Base-by-base conservation (phyloP, 2,797 vertebrate genomes). In the Jordanella pulchra region DNA sequence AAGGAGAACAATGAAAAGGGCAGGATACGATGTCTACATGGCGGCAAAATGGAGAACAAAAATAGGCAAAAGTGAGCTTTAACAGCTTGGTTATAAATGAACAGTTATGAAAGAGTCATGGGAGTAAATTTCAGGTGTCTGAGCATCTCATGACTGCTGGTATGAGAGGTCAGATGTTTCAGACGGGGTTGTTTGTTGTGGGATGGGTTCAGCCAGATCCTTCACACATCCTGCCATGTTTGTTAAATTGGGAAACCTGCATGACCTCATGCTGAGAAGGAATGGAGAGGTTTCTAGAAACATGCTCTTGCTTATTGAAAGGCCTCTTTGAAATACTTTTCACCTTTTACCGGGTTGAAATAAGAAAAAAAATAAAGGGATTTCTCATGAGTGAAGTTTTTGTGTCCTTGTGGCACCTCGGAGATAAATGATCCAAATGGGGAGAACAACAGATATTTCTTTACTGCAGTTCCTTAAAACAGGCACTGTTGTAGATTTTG, bases 61-160 rank as follows among this genome's bases (percentile, higher is more conserved):
- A 28, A 47, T 15, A 73, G 10, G 53, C 61, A 75, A 10, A 81
- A 48, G 30, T 28, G 63, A 65, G 25, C 58, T 44, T 65, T 80
- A 79, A 69, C 2, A 2, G 73, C 72, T 67, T 6, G 0, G 35
- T 73, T 56, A 44, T 39, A 71, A 51, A 78, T 75, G 35, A 3
- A 48, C 15, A 13, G 65, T 88, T 87, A 81, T 7, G 48, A 17
- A 85, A 84, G 65, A 85, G 73, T 88, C 82, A 84, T n/a, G 60
- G 15, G 81, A 73, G 77, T 11, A 53, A 45, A 25, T 39, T 23
- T 1, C 72, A 73, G 65, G 32, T 54, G 78, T 69, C 69, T 61
- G 60, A 78, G 65, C 35, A 60, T 79, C 81, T 82, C 77, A 75
- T 87, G 80, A 89, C 81, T 23, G 17, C 45, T 67, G 61, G 55